Evolutionary conservation across 2,888 invertebrate genomes (phyloP), one percentile per base, ranked within the genome.

Genomic region (Lepidocyrtoides sp.): DNA sequence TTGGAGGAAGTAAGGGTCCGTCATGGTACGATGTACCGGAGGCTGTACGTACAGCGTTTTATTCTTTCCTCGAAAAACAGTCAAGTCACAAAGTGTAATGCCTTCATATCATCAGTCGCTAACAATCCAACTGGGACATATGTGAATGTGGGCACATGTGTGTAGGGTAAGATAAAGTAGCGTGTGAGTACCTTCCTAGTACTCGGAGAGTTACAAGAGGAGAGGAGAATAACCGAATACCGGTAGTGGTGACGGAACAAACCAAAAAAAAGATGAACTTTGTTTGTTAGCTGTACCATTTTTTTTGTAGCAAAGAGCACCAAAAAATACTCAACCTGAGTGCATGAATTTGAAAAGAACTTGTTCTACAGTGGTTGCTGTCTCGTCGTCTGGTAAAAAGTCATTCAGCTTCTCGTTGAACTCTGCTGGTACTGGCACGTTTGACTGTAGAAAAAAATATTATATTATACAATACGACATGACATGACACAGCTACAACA

Each of bases 1-100:
- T 44, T 72, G 36, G 26, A 81, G 72, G 88, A 89, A 89, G 75
- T 83, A 89, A 89, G 89, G 89, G 89, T 57, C 63, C 81, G 29
- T 63, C 77, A 77, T 48, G 77, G 23, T 48, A 51, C 26, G 1
- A 29, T 51, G 26, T 48, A n/a, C 48, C 77, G 44, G 77, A 77
- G 77, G 57, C 54, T 20, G 36, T 81, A 26, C 32, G n/a, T n/a
- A 48, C 54, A 29, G 29, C 32, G 26, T n/a, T n/a, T n/a, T 8
- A 2, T 81, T 32, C 10, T 17, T 20, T 57, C 57, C 23, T 57
- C 5, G n/a, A 51, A 54, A 20, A 41, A 20, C 44, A 26, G 69
- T 1, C 48, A 51, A 29, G 26, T 51, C 26, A 51, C 44, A 41
- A 44, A 44, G n/a, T 12, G 23, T 23, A 72, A 44, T 32, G 48